Conservation (phyloP, 2,113 vertebrate species). For the Nannobrachium achirus region DNA sequence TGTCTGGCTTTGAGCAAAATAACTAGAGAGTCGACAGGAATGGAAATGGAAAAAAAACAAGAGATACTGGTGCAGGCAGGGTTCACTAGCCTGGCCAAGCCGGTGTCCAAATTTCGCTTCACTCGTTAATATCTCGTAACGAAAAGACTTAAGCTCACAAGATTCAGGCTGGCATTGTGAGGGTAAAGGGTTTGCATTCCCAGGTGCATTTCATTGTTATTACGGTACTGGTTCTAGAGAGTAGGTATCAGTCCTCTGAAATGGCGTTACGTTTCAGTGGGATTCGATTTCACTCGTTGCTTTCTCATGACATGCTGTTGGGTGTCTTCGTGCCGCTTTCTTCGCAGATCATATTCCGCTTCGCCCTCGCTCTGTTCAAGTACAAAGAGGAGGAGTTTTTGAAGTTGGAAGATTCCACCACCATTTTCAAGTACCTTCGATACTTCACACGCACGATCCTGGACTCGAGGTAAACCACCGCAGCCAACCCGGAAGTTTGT, state of each 20-base stretch:
- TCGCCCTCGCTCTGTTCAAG: slow-evolving; percentile 94
- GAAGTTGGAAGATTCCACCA: slow-evolving; percentile 89
- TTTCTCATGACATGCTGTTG: neutral
- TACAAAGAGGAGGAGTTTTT: slow-evolving; percentile 96
- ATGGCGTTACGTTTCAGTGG: neutral
- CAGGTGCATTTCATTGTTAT: too few species aligned
- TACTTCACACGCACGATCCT: slow-evolving; percentile 92
- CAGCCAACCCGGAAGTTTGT: neutral
- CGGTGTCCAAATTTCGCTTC: too few species aligned
- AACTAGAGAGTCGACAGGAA: too few species aligned
- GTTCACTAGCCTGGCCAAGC: too few species aligned
- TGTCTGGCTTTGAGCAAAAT: too few species aligned
- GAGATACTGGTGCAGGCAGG: too few species aligned
- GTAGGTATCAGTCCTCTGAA: neutral
- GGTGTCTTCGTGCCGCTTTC: slow-evolving; percentile 3
- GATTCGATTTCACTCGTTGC: neutral
- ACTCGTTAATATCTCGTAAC: too few species aligned
- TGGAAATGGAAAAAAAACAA: too few species aligned
- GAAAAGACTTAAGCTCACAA: too few species aligned
- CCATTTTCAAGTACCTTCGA: slow-evolving; percentile 95
- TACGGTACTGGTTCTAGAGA: neutral
- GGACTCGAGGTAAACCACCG: slow-evolving; percentile 86
- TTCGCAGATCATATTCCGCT: slow-evolving; percentile 93
- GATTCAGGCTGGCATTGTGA: too few species aligned
- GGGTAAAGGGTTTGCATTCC: too few species aligned